Evolutionary conservation across 2,113 vertebrate genomes (phyloP).

Genomic region (Chamaetylas fuelleborni): DNA sequence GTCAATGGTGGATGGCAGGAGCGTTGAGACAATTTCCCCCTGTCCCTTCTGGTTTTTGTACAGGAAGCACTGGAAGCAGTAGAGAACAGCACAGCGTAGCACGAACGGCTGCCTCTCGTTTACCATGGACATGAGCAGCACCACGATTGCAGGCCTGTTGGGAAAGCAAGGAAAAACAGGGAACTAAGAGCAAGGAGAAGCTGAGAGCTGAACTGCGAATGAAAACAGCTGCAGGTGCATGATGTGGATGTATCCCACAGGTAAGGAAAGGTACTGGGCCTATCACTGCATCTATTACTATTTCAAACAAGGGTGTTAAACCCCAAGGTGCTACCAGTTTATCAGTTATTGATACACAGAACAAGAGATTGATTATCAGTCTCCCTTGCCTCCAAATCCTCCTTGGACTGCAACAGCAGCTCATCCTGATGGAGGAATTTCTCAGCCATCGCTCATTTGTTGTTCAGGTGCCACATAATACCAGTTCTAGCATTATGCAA

Average conservation of each 20-base stretch:
- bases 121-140: conserved; percentile 98
- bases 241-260: rapidly evolving
- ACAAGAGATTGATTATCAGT: rapidly evolving
- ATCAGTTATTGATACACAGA: neutral
- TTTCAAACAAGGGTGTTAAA: neutral
- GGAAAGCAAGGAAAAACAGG: neutral
- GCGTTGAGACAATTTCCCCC: conserved; percentile 92
- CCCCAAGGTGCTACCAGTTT: neutral
- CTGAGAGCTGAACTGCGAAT: neutral
- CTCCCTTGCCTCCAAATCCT: neutral
- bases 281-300: too few relatives aligned
- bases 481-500: neutral
- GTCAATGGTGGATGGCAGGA: conserved; percentile 96
- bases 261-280: neutral
- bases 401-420: neutral
- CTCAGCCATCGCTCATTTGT: neutral
- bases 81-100: conserved; percentile 94
- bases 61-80: conserved; percentile 98
- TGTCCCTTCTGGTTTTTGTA: conserved; percentile 98
- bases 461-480: neutral
- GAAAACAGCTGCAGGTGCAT: neutral
- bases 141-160: conserved; percentile 91
- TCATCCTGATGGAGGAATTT: rapidly evolving
- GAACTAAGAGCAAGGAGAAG: neutral
- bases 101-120: conserved; percentile 96